Evolutionary conservation across 2,797 vertebrate species (phyloP).

Genomic region (Cebuella pygmaea): DNA sequence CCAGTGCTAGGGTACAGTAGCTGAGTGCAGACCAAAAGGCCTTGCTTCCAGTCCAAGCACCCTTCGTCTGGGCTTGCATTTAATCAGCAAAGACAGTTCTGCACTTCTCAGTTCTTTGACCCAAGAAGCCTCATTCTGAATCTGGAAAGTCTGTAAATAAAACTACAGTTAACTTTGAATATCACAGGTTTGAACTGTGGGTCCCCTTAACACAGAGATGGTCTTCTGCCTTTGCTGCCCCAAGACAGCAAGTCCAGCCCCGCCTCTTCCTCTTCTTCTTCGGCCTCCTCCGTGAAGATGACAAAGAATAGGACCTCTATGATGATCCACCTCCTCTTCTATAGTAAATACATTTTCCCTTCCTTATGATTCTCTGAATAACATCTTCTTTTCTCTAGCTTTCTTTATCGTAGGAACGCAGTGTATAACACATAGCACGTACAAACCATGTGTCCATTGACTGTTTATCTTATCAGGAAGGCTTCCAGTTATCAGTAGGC

Average conservation of each 20-base stretch:
- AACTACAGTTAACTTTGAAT: neutral
- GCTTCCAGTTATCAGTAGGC: neutral
- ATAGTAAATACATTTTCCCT: neutral
- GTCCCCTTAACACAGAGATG: neutral
- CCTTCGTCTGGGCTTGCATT: neutral
- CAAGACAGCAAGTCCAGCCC: neutral
- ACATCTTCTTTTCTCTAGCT: neutral
- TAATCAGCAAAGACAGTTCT: neutral
- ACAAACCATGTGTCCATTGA: neutral
- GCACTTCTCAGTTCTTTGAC: neutral
- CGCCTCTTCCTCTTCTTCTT: neutral
- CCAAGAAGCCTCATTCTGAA: neutral
- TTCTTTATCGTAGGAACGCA: neutral
- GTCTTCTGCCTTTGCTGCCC: neutral
- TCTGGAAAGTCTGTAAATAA: neutral
- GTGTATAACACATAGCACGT: neutral
- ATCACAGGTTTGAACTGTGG: neutral
- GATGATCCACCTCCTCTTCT: neutral
- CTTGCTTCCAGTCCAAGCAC: neutral
- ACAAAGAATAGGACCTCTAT: neutral
- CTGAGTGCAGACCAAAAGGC: neutral
- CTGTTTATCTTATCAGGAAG: neutral
- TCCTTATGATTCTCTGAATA: neutral
- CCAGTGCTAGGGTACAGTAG: neutral
- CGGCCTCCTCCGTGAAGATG: neutral